phyloP scores from a whole-genome alignment of 2,113 vertebrate genomes.

The Willisornis vidua region DNA sequence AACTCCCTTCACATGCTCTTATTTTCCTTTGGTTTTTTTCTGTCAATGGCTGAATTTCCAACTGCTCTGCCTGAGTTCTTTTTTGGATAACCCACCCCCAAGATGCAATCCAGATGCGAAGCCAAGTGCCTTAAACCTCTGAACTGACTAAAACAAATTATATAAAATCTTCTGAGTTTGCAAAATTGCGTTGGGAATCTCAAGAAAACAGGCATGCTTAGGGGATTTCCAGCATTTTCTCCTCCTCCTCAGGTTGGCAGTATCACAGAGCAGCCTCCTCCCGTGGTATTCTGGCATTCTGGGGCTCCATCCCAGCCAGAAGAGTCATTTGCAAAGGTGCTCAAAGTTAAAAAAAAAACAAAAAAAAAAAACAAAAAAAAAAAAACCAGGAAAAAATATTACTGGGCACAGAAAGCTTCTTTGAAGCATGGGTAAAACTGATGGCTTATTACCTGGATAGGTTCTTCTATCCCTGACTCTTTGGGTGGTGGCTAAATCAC shows the following conservation, averaged over 20 bases:
- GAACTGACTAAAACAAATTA: conserved; percentile 39
- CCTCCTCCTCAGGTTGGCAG: conserved; percentile 50
- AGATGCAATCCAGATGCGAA: conserved; percentile 43
- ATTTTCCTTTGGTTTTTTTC: neutral
- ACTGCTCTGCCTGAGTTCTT: neutral
- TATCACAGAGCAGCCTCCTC: conserved; percentile 47
- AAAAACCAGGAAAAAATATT: neutral
- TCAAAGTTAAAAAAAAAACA: conserved; percentile 9
- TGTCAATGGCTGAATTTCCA: conserved; percentile 23
- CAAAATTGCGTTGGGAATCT: conserved; percentile 44
- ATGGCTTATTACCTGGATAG: neutral
- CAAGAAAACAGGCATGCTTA: conserved; percentile 37
- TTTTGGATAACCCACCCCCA: conserved; percentile 25
- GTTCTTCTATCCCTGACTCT: neutral
- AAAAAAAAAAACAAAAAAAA: neutral
- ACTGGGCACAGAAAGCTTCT: neutral
- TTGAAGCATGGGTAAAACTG: neutral
- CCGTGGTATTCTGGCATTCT: conserved; percentile 21
- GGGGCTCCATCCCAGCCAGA: conserved; percentile 14
- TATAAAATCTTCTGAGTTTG: conserved; percentile 53
- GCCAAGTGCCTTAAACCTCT: conserved; percentile 54
- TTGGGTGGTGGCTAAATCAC: neutral
- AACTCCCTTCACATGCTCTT: neutral
- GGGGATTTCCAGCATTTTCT: conserved; percentile 61
- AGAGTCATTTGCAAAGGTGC: conserved; percentile 33